phyloP scores from a whole-genome alignment of 2,888 invertebrate genomes.

The Pachymerium ferrugineum region DNA sequence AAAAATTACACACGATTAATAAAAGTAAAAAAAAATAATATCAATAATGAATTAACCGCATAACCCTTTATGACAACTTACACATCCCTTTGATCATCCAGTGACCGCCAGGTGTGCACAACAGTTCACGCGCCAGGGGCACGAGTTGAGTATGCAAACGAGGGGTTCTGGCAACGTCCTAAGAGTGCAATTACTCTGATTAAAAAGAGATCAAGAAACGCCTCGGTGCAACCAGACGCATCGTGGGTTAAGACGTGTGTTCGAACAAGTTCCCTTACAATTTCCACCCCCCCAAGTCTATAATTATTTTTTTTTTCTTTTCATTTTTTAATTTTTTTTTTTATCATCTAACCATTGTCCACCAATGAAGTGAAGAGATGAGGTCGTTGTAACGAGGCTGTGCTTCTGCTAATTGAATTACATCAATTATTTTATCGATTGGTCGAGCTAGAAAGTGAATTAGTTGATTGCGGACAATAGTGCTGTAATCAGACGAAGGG shows the following conservation, averaged over 20 bases:
- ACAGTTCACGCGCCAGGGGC: not conserved
- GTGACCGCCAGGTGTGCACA: not conserved
- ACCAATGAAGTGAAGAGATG: not conserved
- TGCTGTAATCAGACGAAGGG: constrained; percentile 34
- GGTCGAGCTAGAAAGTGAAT: constrained; percentile 32
- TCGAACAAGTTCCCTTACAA: too few species aligned
- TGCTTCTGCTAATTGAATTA: constrained; percentile 29
- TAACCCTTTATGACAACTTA: not conserved
- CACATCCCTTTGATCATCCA: not conserved
- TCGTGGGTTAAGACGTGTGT: not conserved
- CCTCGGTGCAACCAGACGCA: constrained; percentile 12
- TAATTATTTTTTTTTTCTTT: not conserved
- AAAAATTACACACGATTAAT: not conserved
- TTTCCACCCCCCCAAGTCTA: not conserved
- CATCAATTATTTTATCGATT: constrained; percentile 33
- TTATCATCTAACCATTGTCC: not conserved
- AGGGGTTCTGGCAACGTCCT: constrained; percentile 12
- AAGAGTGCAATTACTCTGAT: constrained; percentile 30
- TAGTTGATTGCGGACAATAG: constrained; percentile 35
- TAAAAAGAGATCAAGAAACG: constrained; percentile 31
- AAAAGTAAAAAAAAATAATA: not conserved
- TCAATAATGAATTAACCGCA: not conserved
- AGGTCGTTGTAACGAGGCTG: not conserved
- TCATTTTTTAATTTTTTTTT: not conserved
- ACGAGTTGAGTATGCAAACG: constrained; percentile 9